A percentile compares a stretch with the other conserved stretches of the same genome.
phyloP scores from a whole-genome alignment of 1,140 invertebrate genomes.

The Lepeophtheirus salmonis region DNA sequence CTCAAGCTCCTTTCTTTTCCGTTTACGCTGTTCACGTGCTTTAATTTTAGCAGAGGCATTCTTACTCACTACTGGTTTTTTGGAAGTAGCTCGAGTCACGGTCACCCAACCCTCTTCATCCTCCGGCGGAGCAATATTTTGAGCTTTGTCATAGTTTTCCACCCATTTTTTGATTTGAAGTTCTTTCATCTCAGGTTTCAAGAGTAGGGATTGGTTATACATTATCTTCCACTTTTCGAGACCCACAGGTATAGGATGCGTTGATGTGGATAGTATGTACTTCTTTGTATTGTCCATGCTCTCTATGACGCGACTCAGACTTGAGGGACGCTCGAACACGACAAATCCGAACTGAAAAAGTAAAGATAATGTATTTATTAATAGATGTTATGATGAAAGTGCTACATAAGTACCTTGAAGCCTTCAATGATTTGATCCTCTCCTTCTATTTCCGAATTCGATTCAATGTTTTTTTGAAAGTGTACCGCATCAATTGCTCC shows the following conservation, averaged over 20 bases:
- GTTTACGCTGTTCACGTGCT: conserved; percentile 1
- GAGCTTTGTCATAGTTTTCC: neutral
- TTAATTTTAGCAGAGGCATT: conserved; percentile 2
- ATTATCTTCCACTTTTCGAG: neutral
- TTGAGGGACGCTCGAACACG: neutral
- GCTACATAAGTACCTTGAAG: neutral
- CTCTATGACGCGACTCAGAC: neutral
- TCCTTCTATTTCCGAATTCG: neutral
- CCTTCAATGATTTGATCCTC: neutral
- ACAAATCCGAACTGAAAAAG: neutral
- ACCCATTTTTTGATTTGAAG: neutral
- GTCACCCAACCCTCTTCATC: conserved; percentile 14
- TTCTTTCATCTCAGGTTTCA: neutral
- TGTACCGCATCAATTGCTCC: neutral
- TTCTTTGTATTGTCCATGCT: neutral
- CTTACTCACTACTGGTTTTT: neutral
- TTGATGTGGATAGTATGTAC: neutral
- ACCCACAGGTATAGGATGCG: neutral
- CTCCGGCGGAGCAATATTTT: neutral
- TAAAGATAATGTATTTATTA: neutral
- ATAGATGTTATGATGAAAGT: neutral
- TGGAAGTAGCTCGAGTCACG: neutral
- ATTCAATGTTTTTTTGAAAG: neutral
- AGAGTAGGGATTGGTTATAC: neutral
- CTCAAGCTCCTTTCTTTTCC: conserved; percentile 5